Evolutionary conservation across 2,888 invertebrate genomes (phyloP).

Genomic region (Lithosia quadra): DNA sequence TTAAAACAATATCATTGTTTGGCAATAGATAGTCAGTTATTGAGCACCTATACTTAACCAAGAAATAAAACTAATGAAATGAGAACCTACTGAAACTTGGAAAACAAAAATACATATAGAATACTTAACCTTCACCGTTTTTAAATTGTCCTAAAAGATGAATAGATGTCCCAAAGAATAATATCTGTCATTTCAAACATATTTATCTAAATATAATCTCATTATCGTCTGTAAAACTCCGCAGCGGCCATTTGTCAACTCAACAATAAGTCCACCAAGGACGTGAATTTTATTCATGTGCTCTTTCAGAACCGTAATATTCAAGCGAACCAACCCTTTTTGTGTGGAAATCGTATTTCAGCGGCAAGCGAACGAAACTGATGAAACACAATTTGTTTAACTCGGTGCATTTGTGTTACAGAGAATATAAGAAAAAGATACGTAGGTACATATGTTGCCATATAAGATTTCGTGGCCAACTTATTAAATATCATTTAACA

Average conservation of each 20-base stretch:
- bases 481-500: too few species aligned
- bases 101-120: neutral
- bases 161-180: neutral
- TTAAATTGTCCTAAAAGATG: neutral
- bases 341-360: slow-evolving; percentile 70
- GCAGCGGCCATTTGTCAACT: slow-evolving; percentile 65
- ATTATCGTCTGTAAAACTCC: slow-evolving; percentile 35
- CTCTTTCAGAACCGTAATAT: slow-evolving; percentile 68
- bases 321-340: slow-evolving; percentile 60
- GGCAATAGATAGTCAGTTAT: too few species aligned
- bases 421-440: neutral
- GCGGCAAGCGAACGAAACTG: slow-evolving; percentile 67
- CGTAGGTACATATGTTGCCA: neutral
- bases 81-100: too few species aligned
- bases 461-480: neutral
- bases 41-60: neutral
- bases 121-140: neutral
- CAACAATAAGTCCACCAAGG: slow-evolving; percentile 61
- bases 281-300: slow-evolving; percentile 59
- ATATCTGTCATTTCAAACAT: neutral
- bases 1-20: too few species aligned
- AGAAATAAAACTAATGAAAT: too few species aligned
- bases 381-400: slow-evolving; percentile 75
- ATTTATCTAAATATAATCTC: slow-evolving; percentile 3
- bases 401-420: slow-evolving; percentile 43